Conservation (phyloP, 2,797 vertebrate genomes). For the Tauraco hartlaubi region DNA sequence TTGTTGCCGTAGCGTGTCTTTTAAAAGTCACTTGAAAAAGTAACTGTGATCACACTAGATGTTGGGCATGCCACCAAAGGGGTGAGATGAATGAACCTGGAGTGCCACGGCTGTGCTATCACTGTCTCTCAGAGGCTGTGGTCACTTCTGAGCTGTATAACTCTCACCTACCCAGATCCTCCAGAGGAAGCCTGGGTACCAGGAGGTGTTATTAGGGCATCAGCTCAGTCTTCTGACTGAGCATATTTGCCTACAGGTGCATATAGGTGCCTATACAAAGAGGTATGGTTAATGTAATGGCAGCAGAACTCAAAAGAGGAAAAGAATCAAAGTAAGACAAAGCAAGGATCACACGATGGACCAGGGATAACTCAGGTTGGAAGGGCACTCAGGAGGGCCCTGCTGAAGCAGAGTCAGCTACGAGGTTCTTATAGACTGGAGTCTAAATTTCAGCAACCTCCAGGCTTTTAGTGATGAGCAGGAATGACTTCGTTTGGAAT, state of each 20-base stretch:
- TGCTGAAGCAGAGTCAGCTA: neutral
- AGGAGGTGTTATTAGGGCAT: neutral
- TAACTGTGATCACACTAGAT: neutral
- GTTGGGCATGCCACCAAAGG: neutral
- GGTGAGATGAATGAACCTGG: neutral
- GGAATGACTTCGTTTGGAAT: neutral
- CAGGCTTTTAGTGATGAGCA: neutral
- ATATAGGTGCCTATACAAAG: neutral
- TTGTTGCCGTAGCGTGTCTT: neutral
- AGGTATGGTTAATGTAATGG: neutral
- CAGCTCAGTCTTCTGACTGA: neutral
- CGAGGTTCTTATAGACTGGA: neutral
- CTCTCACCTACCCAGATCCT: neutral
- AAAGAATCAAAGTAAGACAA: neutral
- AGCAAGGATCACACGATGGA: neutral
- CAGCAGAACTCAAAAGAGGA: neutral
- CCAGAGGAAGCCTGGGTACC: neutral
- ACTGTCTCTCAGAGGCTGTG: neutral
- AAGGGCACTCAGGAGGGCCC: neutral
- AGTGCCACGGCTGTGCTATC: neutral
- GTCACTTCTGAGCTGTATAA: neutral
- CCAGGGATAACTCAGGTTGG: neutral
- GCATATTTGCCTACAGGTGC: accelerated
- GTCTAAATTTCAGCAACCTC: neutral
- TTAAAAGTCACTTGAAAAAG: neutral